Evolutionary conservation across 2,797 vertebrate species (phyloP).

Genomic region (Tamandua tetradactyla): DNA sequence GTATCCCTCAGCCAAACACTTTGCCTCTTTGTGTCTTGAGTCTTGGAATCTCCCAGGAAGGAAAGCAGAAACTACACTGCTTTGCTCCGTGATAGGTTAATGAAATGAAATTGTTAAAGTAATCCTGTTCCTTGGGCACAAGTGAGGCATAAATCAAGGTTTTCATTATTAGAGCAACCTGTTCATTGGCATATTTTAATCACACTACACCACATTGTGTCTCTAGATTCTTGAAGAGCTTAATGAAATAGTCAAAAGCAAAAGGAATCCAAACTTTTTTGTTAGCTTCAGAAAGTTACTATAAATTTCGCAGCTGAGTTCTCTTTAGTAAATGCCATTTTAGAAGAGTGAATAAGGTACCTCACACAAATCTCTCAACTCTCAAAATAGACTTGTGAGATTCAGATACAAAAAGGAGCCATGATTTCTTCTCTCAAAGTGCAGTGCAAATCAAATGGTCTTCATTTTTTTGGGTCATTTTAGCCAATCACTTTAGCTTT

Average conservation of each 20-base stretch:
- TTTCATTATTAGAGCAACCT: neutral
- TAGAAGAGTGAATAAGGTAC: conserved; percentile 21
- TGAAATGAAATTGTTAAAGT: neutral
- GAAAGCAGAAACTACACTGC: neutral
- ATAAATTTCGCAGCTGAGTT: conserved; percentile 58
- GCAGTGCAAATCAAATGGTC: conserved; percentile 40
- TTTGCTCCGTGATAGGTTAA: neutral
- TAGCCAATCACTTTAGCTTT: conserved; percentile 1
- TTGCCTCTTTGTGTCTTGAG: neutral
- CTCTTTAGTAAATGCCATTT: conserved; percentile 52
- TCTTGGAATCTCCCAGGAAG: neutral
- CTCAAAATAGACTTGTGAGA: conserved; percentile 63
- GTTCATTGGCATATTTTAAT: neutral
- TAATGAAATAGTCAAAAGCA: conserved; percentile 13
- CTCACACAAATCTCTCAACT: conserved; percentile 18
- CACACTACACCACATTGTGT: neutral
- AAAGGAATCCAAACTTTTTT: conserved; percentile 39
- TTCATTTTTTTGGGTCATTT: conserved; percentile 46
- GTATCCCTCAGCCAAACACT: neutral
- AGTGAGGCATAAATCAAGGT: neutral
- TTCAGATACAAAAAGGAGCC: conserved; percentile 26
- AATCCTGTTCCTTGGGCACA: neutral
- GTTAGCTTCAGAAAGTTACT: conserved; percentile 55
- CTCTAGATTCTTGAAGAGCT: neutral
- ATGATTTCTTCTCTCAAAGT: conserved; percentile 49